Conservation (phyloP, 2,797 vertebrate genomes). For the Hafferia zeledoni region DNA sequence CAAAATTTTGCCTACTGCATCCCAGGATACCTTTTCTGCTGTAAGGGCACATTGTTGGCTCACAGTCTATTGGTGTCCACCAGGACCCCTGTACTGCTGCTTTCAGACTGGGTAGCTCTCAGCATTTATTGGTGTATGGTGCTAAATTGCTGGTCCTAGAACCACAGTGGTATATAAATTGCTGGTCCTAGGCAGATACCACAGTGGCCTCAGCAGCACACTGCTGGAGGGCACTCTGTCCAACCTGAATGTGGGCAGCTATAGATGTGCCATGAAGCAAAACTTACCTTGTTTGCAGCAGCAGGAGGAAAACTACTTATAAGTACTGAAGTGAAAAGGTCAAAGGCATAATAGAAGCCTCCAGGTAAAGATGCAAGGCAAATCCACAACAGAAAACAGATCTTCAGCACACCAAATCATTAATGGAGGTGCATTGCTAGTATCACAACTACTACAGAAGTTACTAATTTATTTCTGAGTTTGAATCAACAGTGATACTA, state of each 20-base stretch:
- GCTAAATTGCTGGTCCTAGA: not conserved
- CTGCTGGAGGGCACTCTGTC: not conserved
- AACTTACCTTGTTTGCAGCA: not conserved
- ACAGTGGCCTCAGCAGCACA: not conserved
- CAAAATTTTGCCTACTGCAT: not conserved
- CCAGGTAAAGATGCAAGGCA: not conserved
- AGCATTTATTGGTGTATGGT: too few relatives aligned
- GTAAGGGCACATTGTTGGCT: not conserved
- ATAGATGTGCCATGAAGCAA: not conserved
- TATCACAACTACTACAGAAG: not conserved
- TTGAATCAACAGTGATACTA: not conserved
- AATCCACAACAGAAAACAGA: not conserved
- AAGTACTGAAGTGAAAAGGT: not conserved
- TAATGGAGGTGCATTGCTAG: not conserved
- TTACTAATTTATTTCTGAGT: not conserved
- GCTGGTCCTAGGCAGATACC: not conserved
- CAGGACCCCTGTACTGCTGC: not conserved
- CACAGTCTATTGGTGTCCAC: rapidly evolving
- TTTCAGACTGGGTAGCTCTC: not conserved
- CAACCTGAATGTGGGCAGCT: not conserved
- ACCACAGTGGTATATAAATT: not conserved
- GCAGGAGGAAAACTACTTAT: not conserved
- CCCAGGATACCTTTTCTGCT: not conserved
- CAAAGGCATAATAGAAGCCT: not conserved
- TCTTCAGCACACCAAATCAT: not conserved